A percentile compares a stretch with the other conserved stretches of the same genome.
These are phyloP conservation scores for Bungarus multicinctus DNA, from an alignment of 2,113 vertebrate genomes.

Conservation along the genomic window DNA sequence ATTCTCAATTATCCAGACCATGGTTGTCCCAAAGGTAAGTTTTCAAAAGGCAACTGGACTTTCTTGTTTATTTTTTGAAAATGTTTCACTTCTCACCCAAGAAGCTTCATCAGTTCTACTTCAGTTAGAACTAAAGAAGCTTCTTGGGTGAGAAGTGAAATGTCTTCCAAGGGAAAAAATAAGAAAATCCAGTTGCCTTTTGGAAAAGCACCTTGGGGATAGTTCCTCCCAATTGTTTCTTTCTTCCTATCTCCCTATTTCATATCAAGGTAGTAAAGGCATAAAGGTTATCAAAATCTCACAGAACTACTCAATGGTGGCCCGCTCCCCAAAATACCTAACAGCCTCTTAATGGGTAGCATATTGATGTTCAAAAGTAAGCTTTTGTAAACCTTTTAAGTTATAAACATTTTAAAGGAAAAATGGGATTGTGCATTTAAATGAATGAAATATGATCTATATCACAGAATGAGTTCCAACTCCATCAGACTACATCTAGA, in stretches of 20 bases:
- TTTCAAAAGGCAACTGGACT: background rate
- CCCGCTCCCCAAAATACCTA: background rate
- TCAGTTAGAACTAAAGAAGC: background rate
- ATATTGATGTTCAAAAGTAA: background rate
- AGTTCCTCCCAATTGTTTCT: background rate
- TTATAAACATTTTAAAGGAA: background rate
- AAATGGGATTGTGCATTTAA: background rate
- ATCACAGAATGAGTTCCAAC: background rate
- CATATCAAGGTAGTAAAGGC: background rate
- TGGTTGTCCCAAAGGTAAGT: background rate
- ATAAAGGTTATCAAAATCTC: too few relatives aligned
- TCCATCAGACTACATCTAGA: background rate
- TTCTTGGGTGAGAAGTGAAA: background rate
- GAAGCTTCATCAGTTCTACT: background rate
- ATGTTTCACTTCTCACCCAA: background rate
- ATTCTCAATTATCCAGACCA: background rate
- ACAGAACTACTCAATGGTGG: background rate
- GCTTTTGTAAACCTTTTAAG: background rate
- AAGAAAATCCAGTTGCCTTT: background rate
- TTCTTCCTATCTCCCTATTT: background rate
- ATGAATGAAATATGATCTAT: background rate
- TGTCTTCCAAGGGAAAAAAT: background rate
- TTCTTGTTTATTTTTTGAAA: background rate
- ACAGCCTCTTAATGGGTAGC: background rate
- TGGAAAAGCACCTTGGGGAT: background rate